A percentile compares a stretch with the other conserved stretches of the same genome.
phyloP scores from a whole-genome alignment of 2,888 invertebrate genomes.

The Xestia ashworthii region DNA sequence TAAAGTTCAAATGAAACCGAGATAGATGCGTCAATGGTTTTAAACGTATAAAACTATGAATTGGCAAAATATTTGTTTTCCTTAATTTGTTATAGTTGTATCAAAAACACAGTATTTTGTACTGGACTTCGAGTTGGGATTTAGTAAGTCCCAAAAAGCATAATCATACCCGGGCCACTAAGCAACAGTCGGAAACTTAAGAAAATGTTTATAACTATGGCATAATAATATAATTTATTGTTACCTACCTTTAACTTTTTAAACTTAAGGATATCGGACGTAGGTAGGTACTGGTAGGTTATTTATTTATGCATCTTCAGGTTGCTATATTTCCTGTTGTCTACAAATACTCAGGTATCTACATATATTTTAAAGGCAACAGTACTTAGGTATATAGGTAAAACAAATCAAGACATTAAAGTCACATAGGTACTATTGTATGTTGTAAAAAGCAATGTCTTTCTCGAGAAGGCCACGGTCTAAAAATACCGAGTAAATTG shows the following conservation, averaged over 20 bases:
- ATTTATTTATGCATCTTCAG: conserved; percentile 9
- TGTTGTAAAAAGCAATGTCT: conserved; percentile 49
- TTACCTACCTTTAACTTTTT: background rate
- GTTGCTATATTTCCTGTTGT: conserved; percentile 16
- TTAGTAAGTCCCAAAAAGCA: background rate
- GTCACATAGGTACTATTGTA: conserved; percentile 47
- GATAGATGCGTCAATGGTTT: background rate
- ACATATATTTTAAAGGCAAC: background rate
- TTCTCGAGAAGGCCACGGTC: conserved; percentile 43
- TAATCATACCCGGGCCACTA: background rate
- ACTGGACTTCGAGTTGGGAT: background rate
- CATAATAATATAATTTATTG: too few relatives aligned
- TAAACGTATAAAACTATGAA: background rate
- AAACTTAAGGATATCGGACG: background rate
- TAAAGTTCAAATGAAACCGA: conserved; percentile 1
- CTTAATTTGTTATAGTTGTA: background rate
- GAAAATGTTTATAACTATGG: too few relatives aligned
- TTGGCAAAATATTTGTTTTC: background rate
- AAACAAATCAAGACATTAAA: conserved; percentile 34
- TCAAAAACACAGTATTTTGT: background rate
- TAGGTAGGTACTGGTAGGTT: background rate
- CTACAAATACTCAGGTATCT: background rate
- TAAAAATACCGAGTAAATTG: conserved; percentile 53
- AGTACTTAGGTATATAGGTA: background rate
- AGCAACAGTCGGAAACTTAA: background rate